These are phyloP conservation scores for Bradypodion ventrale DNA, from an alignment of 2,797 vertebrate genomes.

Conservation along the genomic window DNA sequence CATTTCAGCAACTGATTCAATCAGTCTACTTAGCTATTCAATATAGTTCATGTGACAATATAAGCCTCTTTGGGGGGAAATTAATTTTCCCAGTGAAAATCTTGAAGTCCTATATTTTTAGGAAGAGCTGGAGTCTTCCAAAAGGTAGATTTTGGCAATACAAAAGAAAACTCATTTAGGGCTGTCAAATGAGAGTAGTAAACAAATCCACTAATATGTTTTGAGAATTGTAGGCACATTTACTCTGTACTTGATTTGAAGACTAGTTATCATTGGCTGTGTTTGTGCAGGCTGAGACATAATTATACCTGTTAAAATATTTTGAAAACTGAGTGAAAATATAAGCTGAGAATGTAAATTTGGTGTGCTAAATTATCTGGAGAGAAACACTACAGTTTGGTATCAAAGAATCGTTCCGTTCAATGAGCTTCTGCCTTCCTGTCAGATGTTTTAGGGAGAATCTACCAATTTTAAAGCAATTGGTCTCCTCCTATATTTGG, in stretches of 20 bases:
- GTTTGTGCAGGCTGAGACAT: conserved; percentile 19
- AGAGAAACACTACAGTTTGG: background rate
- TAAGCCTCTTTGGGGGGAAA: background rate
- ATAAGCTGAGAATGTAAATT: background rate
- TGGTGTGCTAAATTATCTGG: background rate
- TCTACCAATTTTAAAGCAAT: background rate
- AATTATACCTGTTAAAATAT: conserved; percentile 16
- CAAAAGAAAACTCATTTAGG: conserved; percentile 21
- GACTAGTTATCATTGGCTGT: conserved; percentile 17
- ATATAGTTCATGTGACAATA: background rate
- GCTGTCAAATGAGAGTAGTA: background rate
- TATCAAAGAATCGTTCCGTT: background rate
- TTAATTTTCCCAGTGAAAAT: background rate
- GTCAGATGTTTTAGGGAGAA: background rate
- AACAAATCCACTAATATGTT: conserved; percentile 31
- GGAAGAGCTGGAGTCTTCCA: conserved; percentile 20
- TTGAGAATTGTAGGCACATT: conserved; percentile 27
- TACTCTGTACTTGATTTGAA: conserved; percentile 22
- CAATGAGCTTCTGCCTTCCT: background rate
- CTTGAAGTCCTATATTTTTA: background rate
- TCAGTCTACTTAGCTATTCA: no score
- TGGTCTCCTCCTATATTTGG: background rate
- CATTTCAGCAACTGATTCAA: no score
- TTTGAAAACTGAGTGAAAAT: background rate
- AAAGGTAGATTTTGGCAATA: conserved; percentile 23